A percentile compares a stretch with the other conserved stretches of the same genome.
These are phyloP conservation scores for Protonibea diacanthus DNA, from an alignment of 2,797 vertebrate genomes.

Conservation along the genomic window DNA sequence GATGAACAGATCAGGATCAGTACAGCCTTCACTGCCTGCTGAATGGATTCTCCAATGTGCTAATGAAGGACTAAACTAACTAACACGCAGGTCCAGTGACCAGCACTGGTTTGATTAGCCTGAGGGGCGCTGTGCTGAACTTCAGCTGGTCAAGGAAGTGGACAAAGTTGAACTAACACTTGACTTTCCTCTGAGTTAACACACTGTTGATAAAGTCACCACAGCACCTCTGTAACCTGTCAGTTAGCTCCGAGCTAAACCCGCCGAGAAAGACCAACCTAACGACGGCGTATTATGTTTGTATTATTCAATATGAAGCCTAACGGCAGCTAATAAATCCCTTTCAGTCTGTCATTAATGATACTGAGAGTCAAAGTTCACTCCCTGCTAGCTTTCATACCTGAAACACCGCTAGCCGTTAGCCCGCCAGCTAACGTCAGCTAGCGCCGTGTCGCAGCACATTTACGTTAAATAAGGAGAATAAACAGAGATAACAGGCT, in stretches of 20 bases:
- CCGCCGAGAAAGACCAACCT: rapidly evolving
- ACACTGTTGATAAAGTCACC: not conserved
- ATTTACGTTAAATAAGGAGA: not conserved
- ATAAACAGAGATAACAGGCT: rapidly evolving
- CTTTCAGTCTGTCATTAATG: rapidly evolving
- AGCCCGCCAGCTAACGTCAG: conserved; percentile 39
- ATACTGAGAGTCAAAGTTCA: conserved; percentile 16
- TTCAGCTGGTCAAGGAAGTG: not conserved
- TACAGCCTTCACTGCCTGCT: not conserved
- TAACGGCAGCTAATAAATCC: rapidly evolving
- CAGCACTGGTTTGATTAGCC: not conserved
- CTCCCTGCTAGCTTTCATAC: not conserved
- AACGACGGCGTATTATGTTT: not conserved
- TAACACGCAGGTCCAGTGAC: rapidly evolving
- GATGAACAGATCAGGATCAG: no score
- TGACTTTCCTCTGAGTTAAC: not conserved
- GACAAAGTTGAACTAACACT: not conserved
- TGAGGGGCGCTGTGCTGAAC: not conserved
- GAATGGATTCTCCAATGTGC: not conserved
- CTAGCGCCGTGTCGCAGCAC: not conserved
- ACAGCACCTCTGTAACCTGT: not conserved
- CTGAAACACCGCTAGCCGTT: not conserved
- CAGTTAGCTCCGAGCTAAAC: not conserved
- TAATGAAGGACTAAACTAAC: not conserved
- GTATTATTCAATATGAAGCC: not conserved